Conservation (phyloP, 2,113 vertebrate species). For the Ellobius talpinus region DNA sequence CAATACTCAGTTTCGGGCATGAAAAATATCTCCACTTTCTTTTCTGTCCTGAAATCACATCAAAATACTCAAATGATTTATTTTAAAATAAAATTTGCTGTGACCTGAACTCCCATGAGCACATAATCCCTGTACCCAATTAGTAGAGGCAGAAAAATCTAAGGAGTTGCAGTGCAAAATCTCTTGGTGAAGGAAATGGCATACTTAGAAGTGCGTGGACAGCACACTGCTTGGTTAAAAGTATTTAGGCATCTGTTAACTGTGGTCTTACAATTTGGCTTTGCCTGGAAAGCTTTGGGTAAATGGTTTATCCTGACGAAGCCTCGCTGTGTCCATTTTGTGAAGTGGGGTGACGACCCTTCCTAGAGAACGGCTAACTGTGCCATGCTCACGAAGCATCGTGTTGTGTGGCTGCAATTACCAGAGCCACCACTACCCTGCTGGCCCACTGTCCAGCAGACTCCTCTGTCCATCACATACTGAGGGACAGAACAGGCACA, state of each 20-base stretch:
- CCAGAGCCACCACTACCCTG: not conserved
- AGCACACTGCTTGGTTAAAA: not conserved
- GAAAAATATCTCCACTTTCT: conserved; percentile 21
- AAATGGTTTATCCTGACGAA: not conserved
- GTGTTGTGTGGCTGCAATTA: not conserved
- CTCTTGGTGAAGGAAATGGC: not conserved
- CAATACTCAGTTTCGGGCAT: not conserved
- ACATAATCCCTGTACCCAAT: not conserved
- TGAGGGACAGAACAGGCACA: not conserved
- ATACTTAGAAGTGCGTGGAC: not conserved
- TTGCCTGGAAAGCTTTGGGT: not conserved
- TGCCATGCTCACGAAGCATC: not conserved
- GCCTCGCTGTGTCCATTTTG: not conserved
- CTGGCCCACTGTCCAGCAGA: not conserved
- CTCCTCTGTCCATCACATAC: not conserved
- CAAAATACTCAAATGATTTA: conserved; percentile 25
- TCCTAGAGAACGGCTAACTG: not conserved
- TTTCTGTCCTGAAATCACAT: not conserved
- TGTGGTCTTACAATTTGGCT: not conserved
- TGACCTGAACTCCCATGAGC: not conserved
- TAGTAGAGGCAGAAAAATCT: not conserved
- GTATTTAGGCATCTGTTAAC: not conserved
- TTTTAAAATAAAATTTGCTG: conserved; percentile 32
- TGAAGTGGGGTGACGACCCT: not conserved
- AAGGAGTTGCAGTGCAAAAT: not conserved